Evolutionary conservation across 2,113 vertebrate species (phyloP).

Genomic region (Chloroceryle aenea): DNA sequence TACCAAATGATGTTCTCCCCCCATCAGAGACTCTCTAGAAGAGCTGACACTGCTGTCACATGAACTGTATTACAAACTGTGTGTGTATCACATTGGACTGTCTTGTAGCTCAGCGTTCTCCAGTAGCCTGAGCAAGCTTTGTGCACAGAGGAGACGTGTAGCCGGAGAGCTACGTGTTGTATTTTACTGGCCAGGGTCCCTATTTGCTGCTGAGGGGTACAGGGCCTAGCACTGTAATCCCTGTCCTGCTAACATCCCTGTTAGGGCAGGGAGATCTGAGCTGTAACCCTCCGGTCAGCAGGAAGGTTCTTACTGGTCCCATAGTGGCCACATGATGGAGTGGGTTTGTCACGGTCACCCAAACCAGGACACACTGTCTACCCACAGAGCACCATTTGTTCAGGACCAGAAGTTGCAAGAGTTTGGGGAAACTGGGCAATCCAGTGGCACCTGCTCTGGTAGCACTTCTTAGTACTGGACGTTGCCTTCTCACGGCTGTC

Average conservation of each 20-base stretch:
- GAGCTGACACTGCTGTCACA: constrained; percentile 22
- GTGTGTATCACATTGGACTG: not conserved
- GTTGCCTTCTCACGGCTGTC: not conserved
- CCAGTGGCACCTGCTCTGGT: not conserved
- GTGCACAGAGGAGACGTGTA: fast-evolving
- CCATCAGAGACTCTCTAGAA: not conserved
- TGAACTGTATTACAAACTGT: not conserved
- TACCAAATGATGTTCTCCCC: not conserved
- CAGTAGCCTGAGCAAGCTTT: not conserved
- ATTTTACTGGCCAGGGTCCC: not conserved
- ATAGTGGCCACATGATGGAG: not conserved
- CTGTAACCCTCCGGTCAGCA: not conserved
- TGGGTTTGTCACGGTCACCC: not conserved
- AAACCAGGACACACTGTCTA: too few species aligned
- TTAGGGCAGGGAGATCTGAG: not conserved
- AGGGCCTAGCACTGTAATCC: not conserved
- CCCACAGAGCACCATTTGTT: not conserved
- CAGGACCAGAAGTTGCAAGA: not conserved
- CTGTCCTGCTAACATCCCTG: not conserved
- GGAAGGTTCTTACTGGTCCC: not conserved
- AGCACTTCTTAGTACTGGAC: not conserved
- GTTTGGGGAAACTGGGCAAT: not conserved
- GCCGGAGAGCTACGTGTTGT: not conserved
- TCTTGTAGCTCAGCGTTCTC: not conserved
- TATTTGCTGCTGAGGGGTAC: fast-evolving